Evolutionary conservation across 2,797 vertebrate species (phyloP).

Genomic region (Crocidura indochinensis): DNA sequence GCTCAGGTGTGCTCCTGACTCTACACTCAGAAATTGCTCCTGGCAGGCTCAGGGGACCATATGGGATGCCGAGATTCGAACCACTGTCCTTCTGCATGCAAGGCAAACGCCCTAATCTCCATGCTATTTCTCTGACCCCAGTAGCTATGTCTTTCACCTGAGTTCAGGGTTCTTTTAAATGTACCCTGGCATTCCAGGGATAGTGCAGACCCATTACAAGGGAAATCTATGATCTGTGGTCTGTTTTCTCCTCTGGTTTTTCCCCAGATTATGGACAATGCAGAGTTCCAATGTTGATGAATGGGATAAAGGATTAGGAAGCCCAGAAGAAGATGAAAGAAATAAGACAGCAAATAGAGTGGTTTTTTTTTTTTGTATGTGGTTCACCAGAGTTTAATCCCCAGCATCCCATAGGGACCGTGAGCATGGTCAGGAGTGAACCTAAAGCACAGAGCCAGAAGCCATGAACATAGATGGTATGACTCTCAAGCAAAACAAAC

Average conservation of each 20-base stretch:
- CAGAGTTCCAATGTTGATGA: conserved; percentile 3
- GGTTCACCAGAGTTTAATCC: background rate
- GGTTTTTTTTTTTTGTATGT: background rate
- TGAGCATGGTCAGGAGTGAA: background rate
- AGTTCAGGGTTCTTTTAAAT: background rate
- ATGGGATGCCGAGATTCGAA: too few relatives aligned
- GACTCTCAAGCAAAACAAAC: too few relatives aligned
- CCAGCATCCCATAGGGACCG: background rate
- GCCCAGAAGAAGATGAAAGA: background rate
- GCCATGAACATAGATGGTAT: background rate
- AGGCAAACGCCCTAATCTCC: too few relatives aligned
- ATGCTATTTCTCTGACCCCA: too few relatives aligned
- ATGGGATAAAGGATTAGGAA: too few relatives aligned
- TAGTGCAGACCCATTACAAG: background rate
- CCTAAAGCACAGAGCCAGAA: too few relatives aligned
- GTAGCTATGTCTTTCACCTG: background rate
- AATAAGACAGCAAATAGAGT: background rate
- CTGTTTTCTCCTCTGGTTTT: background rate
- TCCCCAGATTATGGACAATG: background rate
- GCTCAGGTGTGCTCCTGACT: too few relatives aligned
- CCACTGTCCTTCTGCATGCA: too few relatives aligned
- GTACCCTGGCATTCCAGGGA: background rate
- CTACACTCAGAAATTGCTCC: too few relatives aligned
- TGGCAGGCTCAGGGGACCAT: too few relatives aligned
- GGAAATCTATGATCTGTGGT: background rate